Conservation (phyloP, 2,888 invertebrate species). For the Idaea aversata region DNA sequence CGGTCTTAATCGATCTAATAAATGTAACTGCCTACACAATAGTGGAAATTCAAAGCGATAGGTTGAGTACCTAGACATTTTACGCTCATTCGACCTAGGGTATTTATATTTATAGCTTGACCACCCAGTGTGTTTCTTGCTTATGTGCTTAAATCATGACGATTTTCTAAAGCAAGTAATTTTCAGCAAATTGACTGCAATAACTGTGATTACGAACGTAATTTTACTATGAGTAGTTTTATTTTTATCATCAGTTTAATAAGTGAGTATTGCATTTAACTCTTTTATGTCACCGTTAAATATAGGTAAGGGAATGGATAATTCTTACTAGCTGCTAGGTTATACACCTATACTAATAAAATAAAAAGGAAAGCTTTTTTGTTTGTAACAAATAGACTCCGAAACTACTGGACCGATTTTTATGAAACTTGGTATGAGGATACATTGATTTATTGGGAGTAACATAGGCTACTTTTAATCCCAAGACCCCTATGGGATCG, state of each 20-base stretch:
- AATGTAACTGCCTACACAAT: not conserved
- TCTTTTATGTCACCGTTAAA: too few species aligned
- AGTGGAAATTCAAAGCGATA: not conserved
- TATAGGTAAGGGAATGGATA: too few species aligned
- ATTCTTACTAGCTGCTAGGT: too few species aligned
- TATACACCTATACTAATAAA: too few species aligned
- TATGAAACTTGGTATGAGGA: too few species aligned
- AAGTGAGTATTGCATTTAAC: too few species aligned
- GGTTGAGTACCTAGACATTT: not conserved
- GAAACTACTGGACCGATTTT: too few species aligned
- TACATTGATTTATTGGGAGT: too few species aligned
- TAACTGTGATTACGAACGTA: not conserved
- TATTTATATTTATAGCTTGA: not conserved
- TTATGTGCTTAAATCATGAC: not conserved
- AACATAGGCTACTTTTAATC: too few species aligned
- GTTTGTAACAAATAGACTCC: too few species aligned
- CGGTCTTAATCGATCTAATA: not conserved
- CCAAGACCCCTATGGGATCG: too few species aligned
- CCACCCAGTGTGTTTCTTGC: not conserved
- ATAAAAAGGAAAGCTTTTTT: too few species aligned
- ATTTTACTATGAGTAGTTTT: not conserved
- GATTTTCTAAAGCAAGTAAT: not conserved
- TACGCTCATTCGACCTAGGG: not conserved
- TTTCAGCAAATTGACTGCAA: not conserved
- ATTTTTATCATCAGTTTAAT: not conserved